Evolutionary conservation across 2,888 invertebrate genomes (phyloP).

Genomic region (Folsomia candida): DNA sequence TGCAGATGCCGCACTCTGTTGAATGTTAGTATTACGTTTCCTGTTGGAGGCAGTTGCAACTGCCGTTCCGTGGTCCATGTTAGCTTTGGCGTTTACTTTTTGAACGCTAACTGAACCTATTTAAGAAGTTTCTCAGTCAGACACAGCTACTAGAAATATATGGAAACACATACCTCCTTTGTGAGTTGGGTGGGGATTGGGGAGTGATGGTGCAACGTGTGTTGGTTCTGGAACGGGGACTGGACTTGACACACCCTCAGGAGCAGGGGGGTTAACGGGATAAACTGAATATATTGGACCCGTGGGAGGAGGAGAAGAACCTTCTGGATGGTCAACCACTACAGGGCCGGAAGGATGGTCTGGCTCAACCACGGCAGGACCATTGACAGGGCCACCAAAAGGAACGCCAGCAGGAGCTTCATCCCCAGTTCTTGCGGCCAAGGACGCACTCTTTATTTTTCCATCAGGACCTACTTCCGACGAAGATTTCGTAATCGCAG

Average conservation of each 20-base stretch:
- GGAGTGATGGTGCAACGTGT: neutral
- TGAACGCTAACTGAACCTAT: neutral
- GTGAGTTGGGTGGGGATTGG: neutral
- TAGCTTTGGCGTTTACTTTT: neutral
- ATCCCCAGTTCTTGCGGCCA: neutral
- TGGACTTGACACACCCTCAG: neutral
- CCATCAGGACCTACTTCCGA: constrained; percentile 4
- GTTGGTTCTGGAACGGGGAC: neutral
- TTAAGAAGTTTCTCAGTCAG: too few relatives aligned
- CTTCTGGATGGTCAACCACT: neutral
- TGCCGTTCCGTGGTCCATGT: neutral
- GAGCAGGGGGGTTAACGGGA: neutral
- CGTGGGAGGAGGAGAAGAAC: too few relatives aligned
- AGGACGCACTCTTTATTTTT: neutral
- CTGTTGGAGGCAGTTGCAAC: constrained; percentile 2
- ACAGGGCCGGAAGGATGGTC: neutral
- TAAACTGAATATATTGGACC: too few relatives aligned
- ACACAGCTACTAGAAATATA: too few relatives aligned
- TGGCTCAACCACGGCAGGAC: neutral
- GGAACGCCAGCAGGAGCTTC: neutral
- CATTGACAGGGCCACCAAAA: neutral
- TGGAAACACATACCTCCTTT: neutral
- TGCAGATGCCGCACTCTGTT: neutral
- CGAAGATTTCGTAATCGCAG: neutral
- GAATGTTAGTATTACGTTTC: neutral